These are phyloP conservation scores for Camponotus fellah DNA, from an alignment of 2,888 invertebrate genomes.

Conservation along the genomic window DNA sequence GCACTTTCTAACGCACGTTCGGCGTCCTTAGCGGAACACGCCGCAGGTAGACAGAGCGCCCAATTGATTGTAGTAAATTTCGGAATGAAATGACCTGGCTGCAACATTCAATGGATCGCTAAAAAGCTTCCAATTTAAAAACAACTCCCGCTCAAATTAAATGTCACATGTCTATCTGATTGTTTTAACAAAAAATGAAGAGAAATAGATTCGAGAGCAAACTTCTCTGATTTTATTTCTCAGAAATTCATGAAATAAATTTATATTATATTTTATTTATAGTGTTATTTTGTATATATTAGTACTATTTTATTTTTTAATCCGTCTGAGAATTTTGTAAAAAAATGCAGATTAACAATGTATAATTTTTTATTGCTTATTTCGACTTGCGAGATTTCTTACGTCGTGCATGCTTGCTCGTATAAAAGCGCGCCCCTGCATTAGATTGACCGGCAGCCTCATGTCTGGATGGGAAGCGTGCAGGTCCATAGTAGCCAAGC, in stretches of 20 bases:
- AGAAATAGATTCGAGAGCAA: not conserved
- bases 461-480: constrained; percentile 88
- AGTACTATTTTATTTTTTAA: constrained; percentile 6
- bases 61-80: constrained; percentile 91
- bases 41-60: constrained; percentile 90
- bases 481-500: constrained; percentile 89
- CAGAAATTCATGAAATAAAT: constrained; percentile 12
- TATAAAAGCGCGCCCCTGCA: constrained; percentile 89
- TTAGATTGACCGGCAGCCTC: constrained; percentile 89
- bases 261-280: not conserved
- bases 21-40: constrained; percentile 89
- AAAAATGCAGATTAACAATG: not conserved
- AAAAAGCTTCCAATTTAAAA: not conserved
- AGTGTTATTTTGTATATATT: not conserved
- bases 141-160: constrained; percentile 1
- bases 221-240: not conserved
- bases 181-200: not conserved
- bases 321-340: not conserved
- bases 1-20: constrained; percentile 88
- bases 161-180: not conserved
- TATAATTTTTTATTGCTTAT: not conserved
- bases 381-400: constrained; percentile 73
- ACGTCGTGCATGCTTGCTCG: constrained; percentile 90
- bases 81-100: constrained; percentile 92
- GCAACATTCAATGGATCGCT: constrained; percentile 71